Percentiles rank a stretch among this genome's conserved stretches.
Evolutionary conservation across 2,113 vertebrate genomes (phyloP).

Genomic region (Scomber scombrus): DNA sequence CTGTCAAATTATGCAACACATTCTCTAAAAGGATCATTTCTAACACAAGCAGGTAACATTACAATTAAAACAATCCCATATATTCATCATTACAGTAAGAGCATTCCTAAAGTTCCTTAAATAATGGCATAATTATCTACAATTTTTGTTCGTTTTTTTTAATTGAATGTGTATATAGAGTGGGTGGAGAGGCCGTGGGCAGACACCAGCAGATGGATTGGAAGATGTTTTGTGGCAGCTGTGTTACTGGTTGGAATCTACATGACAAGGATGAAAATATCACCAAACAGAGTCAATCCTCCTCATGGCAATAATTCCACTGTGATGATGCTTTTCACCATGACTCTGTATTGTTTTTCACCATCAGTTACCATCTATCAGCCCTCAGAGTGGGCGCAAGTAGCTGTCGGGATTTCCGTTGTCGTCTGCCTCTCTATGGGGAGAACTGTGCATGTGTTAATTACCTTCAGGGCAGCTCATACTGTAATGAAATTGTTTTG

Average conservation of each 20-base stretch:
- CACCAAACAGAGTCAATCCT: slow-evolving; percentile 1
- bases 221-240: slow-evolving; percentile 23
- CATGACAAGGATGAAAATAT: slow-evolving; percentile 19
- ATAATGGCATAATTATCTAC: rapidly evolving
- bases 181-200: background rate
- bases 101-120: background rate
- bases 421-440: slow-evolving; percentile 69
- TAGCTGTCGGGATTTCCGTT: slow-evolving; percentile 62
- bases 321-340: slow-evolving; percentile 61
- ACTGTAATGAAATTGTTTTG: slow-evolving; percentile 70
- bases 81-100: background rate
- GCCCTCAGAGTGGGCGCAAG: slow-evolving; percentile 50
- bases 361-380: slow-evolving; percentile 44
- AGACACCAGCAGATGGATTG: slow-evolving; percentile 30
- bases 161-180: slow-evolving; percentile 1
- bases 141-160: background rate
- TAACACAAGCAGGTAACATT: slow-evolving; percentile 56
- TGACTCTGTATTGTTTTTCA: slow-evolving; percentile 62
- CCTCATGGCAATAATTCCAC: slow-evolving; percentile 8
- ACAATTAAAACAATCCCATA: background rate
- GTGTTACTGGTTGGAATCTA: slow-evolving; percentile 50
- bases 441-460: slow-evolving; percentile 70
- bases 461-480: slow-evolving; percentile 66
- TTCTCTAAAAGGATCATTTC: slow-evolving; percentile 8
- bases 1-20: background rate